Conservation (phyloP, 1,140 invertebrate genomes). For the Pteromalus puparum region DNA sequence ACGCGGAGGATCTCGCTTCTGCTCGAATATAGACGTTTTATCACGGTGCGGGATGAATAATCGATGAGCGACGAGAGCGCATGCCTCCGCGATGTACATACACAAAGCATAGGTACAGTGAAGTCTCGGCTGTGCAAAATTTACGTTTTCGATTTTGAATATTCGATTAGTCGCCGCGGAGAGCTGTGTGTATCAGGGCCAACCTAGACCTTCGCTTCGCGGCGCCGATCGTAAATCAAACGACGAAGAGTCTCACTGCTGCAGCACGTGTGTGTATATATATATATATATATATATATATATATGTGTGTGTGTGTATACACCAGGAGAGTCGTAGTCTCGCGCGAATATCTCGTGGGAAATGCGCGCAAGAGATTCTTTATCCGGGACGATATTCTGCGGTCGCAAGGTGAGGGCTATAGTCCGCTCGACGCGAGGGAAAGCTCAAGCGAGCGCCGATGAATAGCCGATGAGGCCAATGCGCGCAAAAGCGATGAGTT, state of each 20-base stretch:
- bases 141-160: constrained; percentile 53
- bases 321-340: not conserved
- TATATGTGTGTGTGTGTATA: no score
- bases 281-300: no score
- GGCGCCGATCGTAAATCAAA: constrained; percentile 45
- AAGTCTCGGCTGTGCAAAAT: not conserved
- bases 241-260: not conserved
- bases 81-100: not conserved
- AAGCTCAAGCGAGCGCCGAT: not conserved
- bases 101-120: not conserved
- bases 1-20: no score
- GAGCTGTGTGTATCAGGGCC: not conserved
- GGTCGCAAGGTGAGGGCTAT: not conserved
- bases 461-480: constrained; percentile 29
- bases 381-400: constrained; percentile 30
- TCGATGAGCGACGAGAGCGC: constrained; percentile 39
- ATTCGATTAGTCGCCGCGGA: constrained; percentile 38
- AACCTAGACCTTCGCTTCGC: constrained; percentile 41
- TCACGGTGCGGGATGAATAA: constrained; percentile 50
- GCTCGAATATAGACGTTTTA: constrained; percentile 20
- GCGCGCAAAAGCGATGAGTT: constrained; percentile 4
- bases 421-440: not conserved
- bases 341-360: constrained; percentile 43
- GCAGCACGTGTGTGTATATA: no score
- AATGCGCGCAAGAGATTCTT: constrained; percentile 33